Conservation (phyloP, 2,888 invertebrate species). For the Tetheella fluctuosa region DNA sequence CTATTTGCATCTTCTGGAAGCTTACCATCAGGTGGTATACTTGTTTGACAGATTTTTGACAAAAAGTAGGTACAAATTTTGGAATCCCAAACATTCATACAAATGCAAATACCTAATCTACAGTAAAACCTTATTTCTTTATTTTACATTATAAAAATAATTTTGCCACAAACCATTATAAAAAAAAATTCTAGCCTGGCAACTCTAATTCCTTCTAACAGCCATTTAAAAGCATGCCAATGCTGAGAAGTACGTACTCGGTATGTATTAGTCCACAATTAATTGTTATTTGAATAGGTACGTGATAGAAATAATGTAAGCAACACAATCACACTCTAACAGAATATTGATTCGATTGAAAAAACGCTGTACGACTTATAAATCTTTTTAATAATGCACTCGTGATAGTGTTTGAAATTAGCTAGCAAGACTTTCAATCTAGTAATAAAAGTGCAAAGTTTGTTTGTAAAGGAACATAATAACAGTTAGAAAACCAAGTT, state of each 20-base stretch:
- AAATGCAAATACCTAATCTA: too few relatives aligned
- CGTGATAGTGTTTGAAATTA: slow-evolving; percentile 42
- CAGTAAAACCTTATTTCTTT: too few relatives aligned
- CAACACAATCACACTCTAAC: slow-evolving; percentile 26
- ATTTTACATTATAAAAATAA: too few relatives aligned
- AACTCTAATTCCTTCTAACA: slow-evolving; percentile 28
- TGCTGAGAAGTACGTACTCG: slow-evolving; percentile 37
- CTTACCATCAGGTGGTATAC: too few relatives aligned
- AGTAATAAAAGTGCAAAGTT: background rate
- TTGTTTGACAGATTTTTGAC: too few relatives aligned
- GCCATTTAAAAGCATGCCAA: slow-evolving; percentile 35
- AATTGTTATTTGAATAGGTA: slow-evolving; percentile 71
- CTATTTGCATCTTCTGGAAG: too few relatives aligned
- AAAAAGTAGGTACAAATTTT: too few relatives aligned
- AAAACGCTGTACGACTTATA: slow-evolving; percentile 35
- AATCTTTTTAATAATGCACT: slow-evolving; percentile 42
- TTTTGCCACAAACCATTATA: too few relatives aligned
- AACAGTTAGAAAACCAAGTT: background rate
- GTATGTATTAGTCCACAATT: slow-evolving; percentile 34
- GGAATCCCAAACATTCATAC: too few relatives aligned
- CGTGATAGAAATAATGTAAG: slow-evolving; percentile 48
- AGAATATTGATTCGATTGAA: slow-evolving; percentile 40
- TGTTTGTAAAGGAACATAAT: background rate
- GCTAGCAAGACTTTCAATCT: slow-evolving; percentile 10
- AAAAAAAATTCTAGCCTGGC: background rate